These are phyloP conservation scores for Drosophila kokeensis DNA, from an alignment of 2,888 invertebrate genomes.

Conservation along the genomic window DNA sequence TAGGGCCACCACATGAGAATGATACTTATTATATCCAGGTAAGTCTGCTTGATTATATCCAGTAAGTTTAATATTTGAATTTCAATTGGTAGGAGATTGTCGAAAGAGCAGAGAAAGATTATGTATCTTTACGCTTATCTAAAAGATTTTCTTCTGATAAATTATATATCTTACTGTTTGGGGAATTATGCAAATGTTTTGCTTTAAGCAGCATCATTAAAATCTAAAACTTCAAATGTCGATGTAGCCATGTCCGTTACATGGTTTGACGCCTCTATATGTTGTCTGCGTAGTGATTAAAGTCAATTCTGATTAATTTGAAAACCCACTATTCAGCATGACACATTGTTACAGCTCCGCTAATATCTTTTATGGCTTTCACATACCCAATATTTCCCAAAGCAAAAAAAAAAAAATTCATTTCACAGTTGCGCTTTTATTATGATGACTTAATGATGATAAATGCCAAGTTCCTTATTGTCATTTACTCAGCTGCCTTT, in stretches of 20 bases:
- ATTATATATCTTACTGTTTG: not conserved
- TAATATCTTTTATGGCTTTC: conserved; percentile 27
- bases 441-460: conserved; percentile 70
- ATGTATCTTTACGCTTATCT: not conserved
- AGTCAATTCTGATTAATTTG: not conserved
- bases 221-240: too few species aligned
- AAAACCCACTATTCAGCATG: not conserved
- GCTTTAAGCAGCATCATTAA: not conserved
- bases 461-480: conserved; percentile 49
- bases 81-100: not conserved
- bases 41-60: not conserved
- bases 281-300: not conserved
- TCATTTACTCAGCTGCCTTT: conserved; percentile 22
- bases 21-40: conserved; percentile 1
- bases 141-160: not conserved
- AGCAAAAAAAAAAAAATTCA: conserved; percentile 9
- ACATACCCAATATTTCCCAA: conserved; percentile 4
- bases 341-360: not conserved
- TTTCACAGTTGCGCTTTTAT: conserved; percentile 29
- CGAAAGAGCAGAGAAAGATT: too few species aligned
- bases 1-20: conserved; percentile 10
- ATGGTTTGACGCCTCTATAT: not conserved
- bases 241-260: not conserved
- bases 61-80: not conserved
- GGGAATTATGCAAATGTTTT: not conserved